Evolutionary conservation across 2,113 vertebrate species (phyloP).

Genomic region (Struthidea cinerea): DNA sequence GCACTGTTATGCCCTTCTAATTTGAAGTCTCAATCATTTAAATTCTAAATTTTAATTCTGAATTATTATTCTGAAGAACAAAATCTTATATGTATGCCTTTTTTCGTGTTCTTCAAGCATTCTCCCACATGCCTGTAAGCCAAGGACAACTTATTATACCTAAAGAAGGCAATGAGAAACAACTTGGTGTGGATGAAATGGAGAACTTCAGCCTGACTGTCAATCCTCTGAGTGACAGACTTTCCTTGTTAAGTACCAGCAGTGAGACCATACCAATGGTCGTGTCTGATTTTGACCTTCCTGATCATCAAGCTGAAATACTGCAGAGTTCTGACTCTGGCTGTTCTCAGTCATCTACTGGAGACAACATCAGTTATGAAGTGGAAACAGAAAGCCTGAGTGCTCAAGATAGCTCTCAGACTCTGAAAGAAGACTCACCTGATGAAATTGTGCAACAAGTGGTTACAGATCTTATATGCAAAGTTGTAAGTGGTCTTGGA

Average conservation of each 20-base stretch:
- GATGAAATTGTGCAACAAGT: constrained; percentile 84
- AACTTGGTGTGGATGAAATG: constrained; percentile 85
- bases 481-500: constrained; percentile 78
- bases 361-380: constrained; percentile 89
- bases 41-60: background rate
- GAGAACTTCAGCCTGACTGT: constrained; percentile 96
- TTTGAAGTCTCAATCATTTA: background rate
- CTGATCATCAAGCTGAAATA: constrained; percentile 86
- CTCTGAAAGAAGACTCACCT: constrained; percentile 68
- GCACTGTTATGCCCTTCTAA: background rate
- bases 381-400: constrained; percentile 77
- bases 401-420: constrained; percentile 72
- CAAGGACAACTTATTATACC: constrained; percentile 66
- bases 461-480: constrained; percentile 84
- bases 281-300: constrained; percentile 82
- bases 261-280: constrained; percentile 91
- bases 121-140: constrained; percentile 69
- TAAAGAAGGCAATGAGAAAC: constrained; percentile 70
- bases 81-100: background rate
- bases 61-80: background rate
- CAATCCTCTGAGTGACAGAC: constrained; percentile 92
- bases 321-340: constrained; percentile 89
- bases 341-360: constrained; percentile 86
- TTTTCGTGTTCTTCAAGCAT: constrained; percentile 61
- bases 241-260: constrained; percentile 93